Percentiles rank a stretch among this genome's conserved stretches.
Evolutionary conservation across 1,140 invertebrate genomes (phyloP).

Genomic region (Brachionus rotundiformis): DNA sequence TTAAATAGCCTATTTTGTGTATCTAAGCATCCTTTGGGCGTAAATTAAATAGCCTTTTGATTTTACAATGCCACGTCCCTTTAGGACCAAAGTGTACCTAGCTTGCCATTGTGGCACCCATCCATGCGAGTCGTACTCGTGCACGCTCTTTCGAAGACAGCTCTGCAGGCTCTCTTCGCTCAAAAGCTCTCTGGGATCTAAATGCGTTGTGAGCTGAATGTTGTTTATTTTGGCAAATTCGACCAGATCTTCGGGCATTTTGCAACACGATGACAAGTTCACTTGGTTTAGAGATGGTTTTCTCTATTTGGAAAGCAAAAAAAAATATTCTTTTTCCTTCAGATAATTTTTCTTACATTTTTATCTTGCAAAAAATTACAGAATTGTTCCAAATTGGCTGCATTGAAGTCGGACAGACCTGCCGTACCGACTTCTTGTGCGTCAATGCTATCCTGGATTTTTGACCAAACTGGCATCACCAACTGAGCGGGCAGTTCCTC

Average conservation of each 20-base stretch:
- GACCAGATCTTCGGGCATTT: conserved; percentile 84
- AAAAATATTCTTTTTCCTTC: neutral
- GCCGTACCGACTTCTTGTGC: neutral
- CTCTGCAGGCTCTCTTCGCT: conserved; percentile 66
- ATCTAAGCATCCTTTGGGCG: conserved; percentile 54
- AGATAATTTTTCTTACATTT: conserved; percentile 19
- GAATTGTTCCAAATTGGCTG: conserved; percentile 39
- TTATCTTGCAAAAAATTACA: conserved; percentile 32
- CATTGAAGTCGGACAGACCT: conserved; percentile 35
- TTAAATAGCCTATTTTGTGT: conserved; percentile 32
- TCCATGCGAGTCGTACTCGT: conserved; percentile 55
- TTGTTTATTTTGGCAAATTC: conserved; percentile 84
- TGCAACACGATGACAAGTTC: conserved; percentile 89
- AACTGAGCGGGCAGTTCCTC: conserved; percentile 10
- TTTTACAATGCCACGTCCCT: conserved; percentile 82
- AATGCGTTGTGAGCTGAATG: conserved; percentile 90
- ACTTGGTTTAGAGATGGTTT: conserved; percentile 91
- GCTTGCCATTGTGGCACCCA: conserved; percentile 61
- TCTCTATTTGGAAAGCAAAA: conserved; percentile 66
- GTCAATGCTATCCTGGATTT: neutral
- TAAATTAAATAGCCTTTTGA: conserved; percentile 77
- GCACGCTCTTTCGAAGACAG: conserved; percentile 56
- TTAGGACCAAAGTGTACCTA: conserved; percentile 81
- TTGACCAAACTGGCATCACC: conserved; percentile 32
- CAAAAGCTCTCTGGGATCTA: conserved; percentile 79